A percentile compares a stretch with the other conserved stretches of the same genome.
These are phyloP conservation scores for Limnodromus scolopaceus DNA, from an alignment of 2,797 vertebrate genomes.

Conservation along the genomic window DNA sequence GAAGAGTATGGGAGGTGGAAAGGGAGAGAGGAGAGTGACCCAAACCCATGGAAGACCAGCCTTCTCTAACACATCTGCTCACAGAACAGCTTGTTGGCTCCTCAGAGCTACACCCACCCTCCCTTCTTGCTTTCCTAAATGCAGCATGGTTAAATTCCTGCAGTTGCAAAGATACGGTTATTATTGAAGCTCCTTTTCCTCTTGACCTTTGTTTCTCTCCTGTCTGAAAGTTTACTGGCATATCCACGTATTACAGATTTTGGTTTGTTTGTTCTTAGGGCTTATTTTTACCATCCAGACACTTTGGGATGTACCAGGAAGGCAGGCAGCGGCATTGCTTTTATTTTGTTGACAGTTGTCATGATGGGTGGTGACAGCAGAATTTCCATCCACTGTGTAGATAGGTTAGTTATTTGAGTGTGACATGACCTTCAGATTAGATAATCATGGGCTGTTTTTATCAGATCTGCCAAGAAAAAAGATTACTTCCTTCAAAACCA, in stretches of 20 bases:
- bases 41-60: background rate
- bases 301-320: background rate
- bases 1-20: background rate
- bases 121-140: background rate
- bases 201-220: background rate
- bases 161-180: background rate
- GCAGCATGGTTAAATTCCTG: background rate
- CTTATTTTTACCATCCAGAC: slow-evolving; percentile 23
- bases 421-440: slow-evolving; percentile 71
- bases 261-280: slow-evolving; percentile 14
- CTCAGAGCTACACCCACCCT: background rate
- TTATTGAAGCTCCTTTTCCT: background rate
- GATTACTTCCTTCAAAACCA: slow-evolving; percentile 76
- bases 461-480: slow-evolving; percentile 73
- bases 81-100: fast-evolving
- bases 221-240: background rate
- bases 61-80: fast-evolving
- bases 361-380: slow-evolving; percentile 5
- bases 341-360: slow-evolving; percentile 13
- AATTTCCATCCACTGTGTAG: slow-evolving; percentile 44
- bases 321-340: background rate
- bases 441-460: slow-evolving; percentile 62
- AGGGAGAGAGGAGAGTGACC: background rate
- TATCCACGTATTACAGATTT: background rate
- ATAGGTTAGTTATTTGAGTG: slow-evolving; percentile 33